Percentiles rank a stretch among this genome's conserved stretches.
Evolutionary conservation across 2,888 invertebrate species (phyloP).

Genomic region (Ferdinandea cuprea): DNA sequence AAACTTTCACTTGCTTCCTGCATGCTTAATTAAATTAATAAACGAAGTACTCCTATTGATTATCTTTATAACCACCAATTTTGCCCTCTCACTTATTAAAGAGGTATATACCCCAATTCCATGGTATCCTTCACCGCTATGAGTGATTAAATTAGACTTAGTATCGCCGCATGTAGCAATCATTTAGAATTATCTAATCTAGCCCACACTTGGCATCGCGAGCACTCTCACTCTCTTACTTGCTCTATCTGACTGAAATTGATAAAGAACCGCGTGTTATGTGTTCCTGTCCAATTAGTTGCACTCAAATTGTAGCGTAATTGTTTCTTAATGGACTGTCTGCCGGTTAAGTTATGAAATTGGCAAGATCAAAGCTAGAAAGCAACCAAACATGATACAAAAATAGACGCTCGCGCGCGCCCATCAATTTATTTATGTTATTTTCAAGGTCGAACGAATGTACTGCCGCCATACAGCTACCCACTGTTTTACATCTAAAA

Average conservation of each 20-base stretch:
- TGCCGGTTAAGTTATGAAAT: neutral
- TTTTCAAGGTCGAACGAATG: neutral
- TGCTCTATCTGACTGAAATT: neutral
- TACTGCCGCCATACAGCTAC: no score
- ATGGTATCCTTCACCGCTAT: no score
- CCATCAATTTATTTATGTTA: neutral
- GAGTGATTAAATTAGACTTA: neutral
- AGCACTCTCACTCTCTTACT: neutral
- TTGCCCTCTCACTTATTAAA: no score
- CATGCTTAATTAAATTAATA: no score
- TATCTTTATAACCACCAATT: neutral
- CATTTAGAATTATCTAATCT: conserved; percentile 44
- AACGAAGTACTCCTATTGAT: neutral
- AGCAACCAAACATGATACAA: neutral
- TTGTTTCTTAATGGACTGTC: neutral
- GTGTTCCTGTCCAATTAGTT: conserved; percentile 11
- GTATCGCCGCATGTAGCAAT: conserved; percentile 12
- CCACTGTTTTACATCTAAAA: no score
- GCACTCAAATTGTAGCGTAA: neutral
- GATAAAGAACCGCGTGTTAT: conserved; percentile 1
- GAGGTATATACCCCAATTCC: no score
- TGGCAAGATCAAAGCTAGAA: conserved; percentile 10
- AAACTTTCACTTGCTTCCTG: no score
- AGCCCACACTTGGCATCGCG: neutral
- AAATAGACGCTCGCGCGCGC: neutral